phyloP scores from a whole-genome alignment of 2,113 vertebrate genomes.

The Sylvilagus bachmani region DNA sequence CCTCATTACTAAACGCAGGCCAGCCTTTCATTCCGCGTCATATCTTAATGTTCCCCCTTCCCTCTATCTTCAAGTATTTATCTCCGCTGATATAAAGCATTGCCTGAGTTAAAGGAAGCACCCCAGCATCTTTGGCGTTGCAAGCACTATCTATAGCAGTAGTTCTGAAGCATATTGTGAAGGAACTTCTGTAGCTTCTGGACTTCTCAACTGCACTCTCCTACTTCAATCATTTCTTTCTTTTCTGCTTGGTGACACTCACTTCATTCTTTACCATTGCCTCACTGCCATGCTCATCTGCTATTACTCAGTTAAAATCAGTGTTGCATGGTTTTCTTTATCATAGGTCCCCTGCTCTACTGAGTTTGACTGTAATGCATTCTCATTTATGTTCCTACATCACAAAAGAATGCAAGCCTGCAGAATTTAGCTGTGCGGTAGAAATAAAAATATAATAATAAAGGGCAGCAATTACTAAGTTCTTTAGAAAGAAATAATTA shows the following conservation, averaged over 20 bases:
- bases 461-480: constrained; percentile 30
- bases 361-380: background rate
- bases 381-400: background rate
- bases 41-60: background rate
- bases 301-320: background rate
- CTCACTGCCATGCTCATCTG: background rate
- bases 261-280: background rate
- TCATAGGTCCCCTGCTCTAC: background rate
- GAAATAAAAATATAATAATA: background rate
- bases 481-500: constrained; percentile 48
- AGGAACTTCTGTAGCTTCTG: background rate
- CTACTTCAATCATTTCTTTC: no score
- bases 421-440: background rate
- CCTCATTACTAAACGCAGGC: background rate
- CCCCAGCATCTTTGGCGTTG: background rate
- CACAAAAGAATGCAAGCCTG: background rate
- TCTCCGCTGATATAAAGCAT: background rate
- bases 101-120: background rate
- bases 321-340: background rate
- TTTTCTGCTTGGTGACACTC: background rate
- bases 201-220: background rate
- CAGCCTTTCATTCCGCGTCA: accelerated
- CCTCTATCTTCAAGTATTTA: background rate
- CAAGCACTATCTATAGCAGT: background rate
- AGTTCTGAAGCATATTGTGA: background rate